These are phyloP conservation scores for Pelecanoides urinatrix DNA, from an alignment of 2,113 vertebrate species.

Conservation along the genomic window DNA sequence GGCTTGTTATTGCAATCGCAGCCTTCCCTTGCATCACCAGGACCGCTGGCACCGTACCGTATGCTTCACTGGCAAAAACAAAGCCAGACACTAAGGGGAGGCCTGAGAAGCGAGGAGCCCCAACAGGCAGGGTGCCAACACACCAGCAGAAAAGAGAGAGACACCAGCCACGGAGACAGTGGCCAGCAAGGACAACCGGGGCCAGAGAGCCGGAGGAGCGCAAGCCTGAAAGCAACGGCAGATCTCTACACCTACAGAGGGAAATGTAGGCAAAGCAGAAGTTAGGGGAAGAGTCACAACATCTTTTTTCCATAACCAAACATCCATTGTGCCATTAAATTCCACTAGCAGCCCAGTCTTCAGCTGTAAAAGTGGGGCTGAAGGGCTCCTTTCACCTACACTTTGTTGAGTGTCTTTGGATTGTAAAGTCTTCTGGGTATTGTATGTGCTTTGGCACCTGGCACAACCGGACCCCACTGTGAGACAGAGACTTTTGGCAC, in stretches of 20 bases:
- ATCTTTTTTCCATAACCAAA: neutral
- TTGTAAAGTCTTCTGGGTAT: neutral
- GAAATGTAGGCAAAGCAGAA: neutral
- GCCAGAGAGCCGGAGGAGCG: fast-evolving
- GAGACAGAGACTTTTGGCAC: neutral
- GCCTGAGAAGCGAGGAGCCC: neutral
- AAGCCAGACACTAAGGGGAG: neutral
- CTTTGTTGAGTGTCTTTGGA: neutral
- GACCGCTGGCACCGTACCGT: neutral
- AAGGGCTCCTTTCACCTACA: neutral
- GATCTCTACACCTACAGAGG: neutral
- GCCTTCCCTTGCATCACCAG: neutral
- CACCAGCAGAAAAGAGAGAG: neutral
- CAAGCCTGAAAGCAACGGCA: neutral
- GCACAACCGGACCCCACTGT: fast-evolving
- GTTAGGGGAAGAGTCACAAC: neutral
- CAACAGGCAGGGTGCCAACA: neutral
- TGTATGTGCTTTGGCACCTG: neutral
- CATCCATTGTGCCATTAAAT: neutral
- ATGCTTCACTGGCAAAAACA: neutral
- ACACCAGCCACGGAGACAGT: neutral
- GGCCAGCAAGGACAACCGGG: neutral
- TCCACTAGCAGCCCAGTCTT: neutral
- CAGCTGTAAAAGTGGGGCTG: neutral
- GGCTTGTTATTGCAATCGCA: neutral